Conservation (phyloP, 2,113 vertebrate genomes). For the Hemicordylus capensis region DNA sequence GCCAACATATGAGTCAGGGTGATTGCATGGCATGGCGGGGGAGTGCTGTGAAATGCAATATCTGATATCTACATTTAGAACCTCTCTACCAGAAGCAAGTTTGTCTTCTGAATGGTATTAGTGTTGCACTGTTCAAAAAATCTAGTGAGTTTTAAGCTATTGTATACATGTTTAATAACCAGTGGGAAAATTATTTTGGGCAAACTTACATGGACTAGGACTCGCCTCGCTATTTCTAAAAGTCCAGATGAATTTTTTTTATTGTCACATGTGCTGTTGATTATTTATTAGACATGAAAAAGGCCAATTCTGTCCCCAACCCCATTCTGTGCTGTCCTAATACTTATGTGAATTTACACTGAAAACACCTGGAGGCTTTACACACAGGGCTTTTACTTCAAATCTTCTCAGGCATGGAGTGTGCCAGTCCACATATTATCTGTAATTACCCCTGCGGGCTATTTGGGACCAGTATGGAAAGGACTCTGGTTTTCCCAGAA, state of each 20-base stretch:
- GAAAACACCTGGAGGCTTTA: slow-evolving; percentile 8
- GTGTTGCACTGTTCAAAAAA: not conserved
- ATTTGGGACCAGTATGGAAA: no score
- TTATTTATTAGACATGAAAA: not conserved
- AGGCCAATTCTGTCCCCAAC: not conserved
- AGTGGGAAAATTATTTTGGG: not conserved
- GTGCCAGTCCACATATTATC: no score
- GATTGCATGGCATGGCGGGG: not conserved
- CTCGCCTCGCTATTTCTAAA: not conserved
- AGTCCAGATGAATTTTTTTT: not conserved
- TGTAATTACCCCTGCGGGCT: no score
- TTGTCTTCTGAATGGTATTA: not conserved
- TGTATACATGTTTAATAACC: no score
- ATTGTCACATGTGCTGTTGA: not conserved
- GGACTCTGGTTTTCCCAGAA: no score
- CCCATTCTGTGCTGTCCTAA: not conserved
- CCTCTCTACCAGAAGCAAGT: fast-evolving
- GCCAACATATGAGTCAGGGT: slow-evolving; percentile 42
- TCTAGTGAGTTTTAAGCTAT: fast-evolving
- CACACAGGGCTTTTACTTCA: no score
- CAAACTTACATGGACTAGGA: fast-evolving
- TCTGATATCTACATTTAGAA: not conserved
- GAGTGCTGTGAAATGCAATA: fast-evolving
- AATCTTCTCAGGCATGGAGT: no score
- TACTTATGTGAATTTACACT: not conserved